These are phyloP conservation scores for Alouatta palliata DNA, from an alignment of 2,113 vertebrate genomes.

Conservation along the genomic window DNA sequence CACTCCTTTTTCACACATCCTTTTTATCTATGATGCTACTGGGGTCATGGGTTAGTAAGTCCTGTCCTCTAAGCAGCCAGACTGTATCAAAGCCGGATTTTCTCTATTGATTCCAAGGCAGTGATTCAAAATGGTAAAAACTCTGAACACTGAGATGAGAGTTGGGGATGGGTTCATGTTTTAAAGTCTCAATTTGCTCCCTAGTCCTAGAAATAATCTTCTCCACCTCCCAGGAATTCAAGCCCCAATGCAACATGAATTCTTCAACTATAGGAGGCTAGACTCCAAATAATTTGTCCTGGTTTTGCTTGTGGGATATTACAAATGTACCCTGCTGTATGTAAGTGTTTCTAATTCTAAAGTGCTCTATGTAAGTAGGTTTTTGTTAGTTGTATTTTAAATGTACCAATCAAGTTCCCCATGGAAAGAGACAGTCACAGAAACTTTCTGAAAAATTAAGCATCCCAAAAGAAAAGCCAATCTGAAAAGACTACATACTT, in stretches of 20 bases:
- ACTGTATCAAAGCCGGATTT: too few relatives aligned
- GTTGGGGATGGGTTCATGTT: not conserved
- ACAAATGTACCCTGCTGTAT: not conserved
- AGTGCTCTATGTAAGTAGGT: not conserved
- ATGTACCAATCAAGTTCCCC: not conserved
- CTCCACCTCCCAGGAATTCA: not conserved
- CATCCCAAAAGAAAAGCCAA: not conserved
- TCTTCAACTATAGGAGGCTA: not conserved
- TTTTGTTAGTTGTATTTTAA: not conserved
- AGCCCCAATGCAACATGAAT: not conserved
- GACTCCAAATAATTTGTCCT: not conserved
- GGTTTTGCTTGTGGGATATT: not conserved
- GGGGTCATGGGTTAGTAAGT: not conserved
- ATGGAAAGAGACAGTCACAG: not conserved
- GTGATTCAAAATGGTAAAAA: not conserved
- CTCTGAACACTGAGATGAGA: not conserved
- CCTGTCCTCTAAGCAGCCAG: not conserved
- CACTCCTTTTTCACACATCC: not conserved
- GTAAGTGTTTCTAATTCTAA: not conserved
- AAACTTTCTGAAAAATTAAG: not conserved
- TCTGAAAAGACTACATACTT: not conserved
- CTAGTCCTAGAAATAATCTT: not conserved
- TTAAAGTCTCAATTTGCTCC: not conserved
- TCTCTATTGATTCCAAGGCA: too few relatives aligned
- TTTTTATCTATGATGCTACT: not conserved